Evolutionary conservation across 2,113 vertebrate genomes (phyloP).

Genomic region (Cebidichthys violaceus): DNA sequence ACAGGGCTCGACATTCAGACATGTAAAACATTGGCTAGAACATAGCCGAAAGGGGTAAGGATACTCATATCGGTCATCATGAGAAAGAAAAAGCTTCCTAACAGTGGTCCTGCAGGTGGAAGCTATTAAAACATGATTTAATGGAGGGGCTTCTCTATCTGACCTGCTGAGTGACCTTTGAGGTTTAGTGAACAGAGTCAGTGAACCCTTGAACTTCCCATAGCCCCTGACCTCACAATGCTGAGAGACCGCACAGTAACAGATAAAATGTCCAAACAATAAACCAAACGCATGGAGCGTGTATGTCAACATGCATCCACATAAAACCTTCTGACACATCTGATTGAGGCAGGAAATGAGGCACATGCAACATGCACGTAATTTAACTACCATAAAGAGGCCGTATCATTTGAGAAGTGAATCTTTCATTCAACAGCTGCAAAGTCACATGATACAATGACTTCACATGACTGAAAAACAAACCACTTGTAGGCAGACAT

Average conservation of each 20-base stretch:
- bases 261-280: background rate
- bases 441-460: slow-evolving; percentile 1
- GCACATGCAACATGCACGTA: background rate
- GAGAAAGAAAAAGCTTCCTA: slow-evolving; percentile 13
- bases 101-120: slow-evolving; percentile 41
- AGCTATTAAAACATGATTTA: slow-evolving; percentile 48
- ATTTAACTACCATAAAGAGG: background rate
- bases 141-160: background rate
- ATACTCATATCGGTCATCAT: slow-evolving; percentile 49
- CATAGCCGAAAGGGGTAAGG: slow-evolving; percentile 29
- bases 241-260: slow-evolving; percentile 17
- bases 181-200: slow-evolving; percentile 50
- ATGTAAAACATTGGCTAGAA: slow-evolving; percentile 55
- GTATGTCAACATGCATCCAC: slow-evolving; percentile 15
- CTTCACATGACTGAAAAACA: background rate
- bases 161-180: slow-evolving; percentile 36
- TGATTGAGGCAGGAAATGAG: slow-evolving; percentile 3
- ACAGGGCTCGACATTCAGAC: slow-evolving; percentile 46
- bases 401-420: too few species aligned
- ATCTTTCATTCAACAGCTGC: background rate
- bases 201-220: slow-evolving; percentile 55
- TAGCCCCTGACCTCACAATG: slow-evolving; percentile 40
- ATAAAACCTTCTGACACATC: background rate
- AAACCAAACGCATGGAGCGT: slow-evolving; percentile 27
- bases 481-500: background rate